Evolutionary conservation across 2,797 vertebrate species (phyloP), one percentile per base, ranked within the genome.

Genomic region (Sebastolobus alascanus): DNA sequence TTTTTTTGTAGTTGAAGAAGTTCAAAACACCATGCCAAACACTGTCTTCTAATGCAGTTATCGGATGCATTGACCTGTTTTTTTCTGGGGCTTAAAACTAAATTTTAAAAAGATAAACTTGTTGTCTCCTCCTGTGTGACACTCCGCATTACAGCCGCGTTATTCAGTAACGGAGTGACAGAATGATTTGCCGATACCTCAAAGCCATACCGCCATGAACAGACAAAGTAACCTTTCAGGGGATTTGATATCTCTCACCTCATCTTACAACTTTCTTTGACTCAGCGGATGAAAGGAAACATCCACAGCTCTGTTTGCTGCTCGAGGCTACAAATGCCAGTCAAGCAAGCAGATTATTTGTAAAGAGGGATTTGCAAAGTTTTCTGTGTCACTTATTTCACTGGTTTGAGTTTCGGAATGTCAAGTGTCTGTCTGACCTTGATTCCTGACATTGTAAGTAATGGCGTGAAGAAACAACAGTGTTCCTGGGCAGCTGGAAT

Each of bases 321-420:
- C 85, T 78, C 12, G 63, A 12, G 82, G 85, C 85, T 66, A 60
- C 77, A 67, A 27, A 75, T 46, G 56, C 22, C 40, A 70, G 54
- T 60, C 69, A 5, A 25, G 27, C 64, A 74, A 68, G 80, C 16
- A 0, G 4, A 8, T 77, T 70, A 40, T 82, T 78, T 82, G 56
- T 68, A 2, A 67, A 18, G 56, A 74, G 20, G 65, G 66, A 81
- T 81, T 77, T 52, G 68, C 27, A 3, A 55, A 10, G 60, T 77
- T 87, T 80, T n/a, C 50, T 52, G 35, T 37, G 50, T 52, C 20
- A 61, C 58, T 27, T 4, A 18, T 65, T 76, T 66, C 8, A 40
- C 54, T 35, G 29, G 40, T 71, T 54, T 76, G 27, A 22, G 31
- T 27, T 67, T 31, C 25, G 75, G 82, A 89, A 84, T 83, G 85